Conservation (phyloP, 2,113 vertebrate genomes). For the Epinephelus cyanopodus region DNA sequence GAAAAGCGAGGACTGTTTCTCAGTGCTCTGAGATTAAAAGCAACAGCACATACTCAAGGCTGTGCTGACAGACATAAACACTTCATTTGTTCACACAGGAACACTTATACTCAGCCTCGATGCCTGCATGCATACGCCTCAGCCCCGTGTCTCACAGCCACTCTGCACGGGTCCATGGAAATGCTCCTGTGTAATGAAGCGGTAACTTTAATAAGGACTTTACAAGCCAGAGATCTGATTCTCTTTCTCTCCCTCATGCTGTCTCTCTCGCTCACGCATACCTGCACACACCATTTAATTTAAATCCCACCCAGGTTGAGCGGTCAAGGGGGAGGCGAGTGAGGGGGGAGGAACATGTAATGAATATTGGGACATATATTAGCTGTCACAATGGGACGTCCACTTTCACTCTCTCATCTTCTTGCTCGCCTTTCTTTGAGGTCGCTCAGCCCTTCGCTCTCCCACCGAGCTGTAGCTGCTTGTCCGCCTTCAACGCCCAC, state of each 20-base stretch:
- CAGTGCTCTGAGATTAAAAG: too few relatives aligned
- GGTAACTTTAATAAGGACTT: slow-evolving; percentile 70
- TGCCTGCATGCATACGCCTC: background rate
- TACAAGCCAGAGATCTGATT: slow-evolving; percentile 54
- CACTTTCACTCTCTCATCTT: slow-evolving; percentile 59
- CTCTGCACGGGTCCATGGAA: slow-evolving; percentile 17
- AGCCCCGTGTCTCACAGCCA: slow-evolving; percentile 6
- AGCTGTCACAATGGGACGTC: slow-evolving; percentile 67
- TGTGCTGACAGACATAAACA: background rate
- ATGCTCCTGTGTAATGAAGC: slow-evolving; percentile 60
- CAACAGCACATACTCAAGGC: too few relatives aligned
- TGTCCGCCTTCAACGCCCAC: slow-evolving; percentile 23
- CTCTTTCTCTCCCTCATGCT: slow-evolving; percentile 18
- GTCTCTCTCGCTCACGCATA: slow-evolving; percentile 42
- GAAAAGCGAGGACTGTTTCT: too few relatives aligned
- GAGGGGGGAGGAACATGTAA: slow-evolving; percentile 56
- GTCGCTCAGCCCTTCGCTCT: slow-evolving; percentile 37
- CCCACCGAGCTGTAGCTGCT: slow-evolving; percentile 42
- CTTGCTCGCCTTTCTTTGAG: slow-evolving; percentile 40
- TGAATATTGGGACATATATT: slow-evolving; percentile 69
- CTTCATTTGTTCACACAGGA: slow-evolving; percentile 7
- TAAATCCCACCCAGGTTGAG: slow-evolving; percentile 66
- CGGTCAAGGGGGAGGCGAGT: slow-evolving; percentile 29
- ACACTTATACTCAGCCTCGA: background rate
- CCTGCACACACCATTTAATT: slow-evolving; percentile 67